These are phyloP conservation scores for Bimastos eiseni DNA, from an alignment of 2,888 invertebrate species.

Conservation along the genomic window DNA sequence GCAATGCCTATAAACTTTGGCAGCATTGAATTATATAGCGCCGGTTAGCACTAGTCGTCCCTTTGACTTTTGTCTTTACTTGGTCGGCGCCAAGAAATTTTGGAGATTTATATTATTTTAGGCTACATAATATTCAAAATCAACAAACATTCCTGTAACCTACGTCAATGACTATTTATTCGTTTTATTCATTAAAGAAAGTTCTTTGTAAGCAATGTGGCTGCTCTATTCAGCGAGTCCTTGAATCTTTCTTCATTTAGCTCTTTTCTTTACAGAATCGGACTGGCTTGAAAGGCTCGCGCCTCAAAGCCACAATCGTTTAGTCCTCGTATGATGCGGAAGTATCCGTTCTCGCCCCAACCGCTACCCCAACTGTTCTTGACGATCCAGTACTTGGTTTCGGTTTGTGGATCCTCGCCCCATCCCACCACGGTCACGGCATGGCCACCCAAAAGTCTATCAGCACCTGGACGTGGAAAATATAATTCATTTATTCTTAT, in stretches of 20 bases:
- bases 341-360: slow-evolving; percentile 61
- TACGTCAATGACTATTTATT: too few species aligned
- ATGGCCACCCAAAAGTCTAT: slow-evolving; percentile 57
- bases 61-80: too few species aligned
- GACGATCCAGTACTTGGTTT: slow-evolving; percentile 61
- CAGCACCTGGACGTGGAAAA: not conserved
- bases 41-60: too few species aligned
- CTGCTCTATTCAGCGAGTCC: too few species aligned
- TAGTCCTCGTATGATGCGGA: slow-evolving; percentile 58
- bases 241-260: not conserved
- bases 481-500: not conserved
- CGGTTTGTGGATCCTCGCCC: slow-evolving; percentile 57
- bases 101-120: too few species aligned
- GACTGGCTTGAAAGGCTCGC: slow-evolving; percentile 52
- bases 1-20: too few species aligned
- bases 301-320: slow-evolving; percentile 62
- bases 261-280: slow-evolving; percentile 35
- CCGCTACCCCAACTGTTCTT: slow-evolving; percentile 62
- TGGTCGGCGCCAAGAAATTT: too few species aligned
- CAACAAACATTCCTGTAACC: too few species aligned
- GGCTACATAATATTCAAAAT: too few species aligned
- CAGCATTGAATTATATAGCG: too few species aligned
- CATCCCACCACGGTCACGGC: slow-evolving; percentile 65
- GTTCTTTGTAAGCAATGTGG: too few species aligned
- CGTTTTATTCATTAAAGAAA: too few species aligned